Base-by-base conservation (phyloP, 2,797 vertebrate species). In the Enteromius paludinosus region DNA sequence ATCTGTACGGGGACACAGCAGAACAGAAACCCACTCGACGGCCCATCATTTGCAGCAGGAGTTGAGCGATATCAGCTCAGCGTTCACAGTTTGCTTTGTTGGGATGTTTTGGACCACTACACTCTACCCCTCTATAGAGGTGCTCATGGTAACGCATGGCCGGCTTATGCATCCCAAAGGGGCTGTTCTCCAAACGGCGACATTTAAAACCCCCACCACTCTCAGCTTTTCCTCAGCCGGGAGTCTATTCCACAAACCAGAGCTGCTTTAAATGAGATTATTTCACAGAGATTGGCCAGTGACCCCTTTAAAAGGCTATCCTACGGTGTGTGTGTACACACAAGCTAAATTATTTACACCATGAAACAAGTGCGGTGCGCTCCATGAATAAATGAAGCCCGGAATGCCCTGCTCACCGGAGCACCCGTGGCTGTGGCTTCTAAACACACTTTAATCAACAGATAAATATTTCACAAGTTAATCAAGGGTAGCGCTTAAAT, bases 291-390 rank as follows among this genome's bases (percentile, higher is more conserved):
- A 85, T 80, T 89, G 89, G 83, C 83, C 92, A 87, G 62, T 93
- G 93, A 94, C 93, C 92, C 90, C 85, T 91, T 90, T 93, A 92
- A 93, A 92, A 86, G 88, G 86, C 83, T 87, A 81, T 85, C 91
- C 89, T 87, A 84, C 88, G 84, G 90, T 87, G 90, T 85, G 88
- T 90, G 84, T 89, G 82, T 85, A 92, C 81, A 90, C 90, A 92
- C 83, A 90, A 83, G 66, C 88, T 92, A 87, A 92, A 91, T 93
- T 91, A 93, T 92, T 92, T 88, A 93, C 86, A 85, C 88, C 75
- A 59, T 84, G 81, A 84, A 89, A 88, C 89, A 91, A 86, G 88
- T 92, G 88, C 87, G 43, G 89, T 89, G 87, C 82, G 35, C 3
- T 84, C 88, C 87, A 93, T 93, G 89, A 93, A 94, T 94, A 92